These are phyloP conservation scores for Andrena camellia DNA, from an alignment of 2,888 invertebrate species.

Conservation along the genomic window DNA sequence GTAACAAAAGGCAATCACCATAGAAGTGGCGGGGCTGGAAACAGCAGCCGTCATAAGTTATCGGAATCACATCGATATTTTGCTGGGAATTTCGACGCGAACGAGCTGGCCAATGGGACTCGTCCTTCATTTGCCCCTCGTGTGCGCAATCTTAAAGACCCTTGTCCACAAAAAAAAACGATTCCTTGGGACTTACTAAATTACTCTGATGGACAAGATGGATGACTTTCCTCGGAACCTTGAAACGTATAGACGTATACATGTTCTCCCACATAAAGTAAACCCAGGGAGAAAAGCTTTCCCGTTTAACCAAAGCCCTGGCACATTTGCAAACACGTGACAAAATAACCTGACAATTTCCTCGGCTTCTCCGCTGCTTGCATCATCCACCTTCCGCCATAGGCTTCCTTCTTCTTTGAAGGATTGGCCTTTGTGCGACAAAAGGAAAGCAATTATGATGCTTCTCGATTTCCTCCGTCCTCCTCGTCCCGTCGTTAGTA, in stretches of 20 bases:
- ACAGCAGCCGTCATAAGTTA: constrained; percentile 78
- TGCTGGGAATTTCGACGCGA: constrained; percentile 59
- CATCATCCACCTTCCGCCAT: neutral
- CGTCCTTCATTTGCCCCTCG: neutral
- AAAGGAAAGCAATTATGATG: constrained; percentile 30
- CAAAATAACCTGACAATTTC: constrained; percentile 6
- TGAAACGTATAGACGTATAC: neutral
- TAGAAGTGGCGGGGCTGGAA: constrained; percentile 75
- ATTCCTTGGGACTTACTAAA: constrained; percentile 19
- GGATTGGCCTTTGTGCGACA: neutral
- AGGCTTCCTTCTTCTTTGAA: neutral
- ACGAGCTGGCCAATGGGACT: constrained; percentile 19
- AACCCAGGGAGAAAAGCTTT: no score
- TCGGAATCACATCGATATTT: constrained; percentile 79
- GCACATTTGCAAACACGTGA: constrained; percentile 13
- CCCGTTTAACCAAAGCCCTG: no score
- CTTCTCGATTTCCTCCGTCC: neutral
- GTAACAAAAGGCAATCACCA: constrained; percentile 82
- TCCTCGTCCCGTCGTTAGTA: neutral
- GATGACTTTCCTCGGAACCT: neutral
- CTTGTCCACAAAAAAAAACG: constrained; percentile 27
- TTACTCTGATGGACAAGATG: constrained; percentile 1
- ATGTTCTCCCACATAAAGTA: no score
- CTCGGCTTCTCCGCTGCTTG: neutral
- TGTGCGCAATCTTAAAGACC: neutral